Conservation (phyloP, 2,113 vertebrate species). For the Ciconia stormi region DNA sequence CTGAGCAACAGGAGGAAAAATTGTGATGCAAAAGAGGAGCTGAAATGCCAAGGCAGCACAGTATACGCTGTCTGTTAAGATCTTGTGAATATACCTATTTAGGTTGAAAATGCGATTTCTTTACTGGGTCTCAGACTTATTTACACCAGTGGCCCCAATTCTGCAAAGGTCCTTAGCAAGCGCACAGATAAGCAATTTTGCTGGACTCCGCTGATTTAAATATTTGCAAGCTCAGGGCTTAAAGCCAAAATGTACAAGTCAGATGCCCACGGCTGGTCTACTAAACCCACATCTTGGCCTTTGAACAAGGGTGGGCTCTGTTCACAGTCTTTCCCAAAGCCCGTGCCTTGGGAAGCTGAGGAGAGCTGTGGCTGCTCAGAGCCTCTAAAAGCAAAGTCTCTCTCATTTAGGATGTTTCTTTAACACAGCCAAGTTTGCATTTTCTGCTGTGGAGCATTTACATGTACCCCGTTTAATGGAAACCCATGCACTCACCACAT, state of each 20-base stretch:
- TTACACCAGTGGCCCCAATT: not conserved
- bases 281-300: not conserved
- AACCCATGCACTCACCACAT: fast-evolving
- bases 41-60: not conserved
- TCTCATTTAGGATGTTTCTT: not conserved
- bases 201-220: not conserved
- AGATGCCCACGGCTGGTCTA: not conserved
- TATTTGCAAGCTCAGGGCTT: not conserved
- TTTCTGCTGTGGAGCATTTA: not conserved
- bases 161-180: not conserved
- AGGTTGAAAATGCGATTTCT: not conserved
- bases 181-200: not conserved
- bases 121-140: not conserved
- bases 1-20: not conserved
- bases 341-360: not conserved
- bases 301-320: not conserved
- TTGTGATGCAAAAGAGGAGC: not conserved
- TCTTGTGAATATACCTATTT: not conserved
- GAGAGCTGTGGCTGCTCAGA: not conserved
- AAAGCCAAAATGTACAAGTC: not conserved
- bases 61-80: fast-evolving
- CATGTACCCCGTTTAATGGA: not conserved
- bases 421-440: not conserved
- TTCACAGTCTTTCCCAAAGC: not conserved
- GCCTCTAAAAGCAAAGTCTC: not conserved